These are phyloP conservation scores for Botrylloides violaceus DNA, from an alignment of 23 tunicate genomes.

Conservation along the genomic window DNA sequence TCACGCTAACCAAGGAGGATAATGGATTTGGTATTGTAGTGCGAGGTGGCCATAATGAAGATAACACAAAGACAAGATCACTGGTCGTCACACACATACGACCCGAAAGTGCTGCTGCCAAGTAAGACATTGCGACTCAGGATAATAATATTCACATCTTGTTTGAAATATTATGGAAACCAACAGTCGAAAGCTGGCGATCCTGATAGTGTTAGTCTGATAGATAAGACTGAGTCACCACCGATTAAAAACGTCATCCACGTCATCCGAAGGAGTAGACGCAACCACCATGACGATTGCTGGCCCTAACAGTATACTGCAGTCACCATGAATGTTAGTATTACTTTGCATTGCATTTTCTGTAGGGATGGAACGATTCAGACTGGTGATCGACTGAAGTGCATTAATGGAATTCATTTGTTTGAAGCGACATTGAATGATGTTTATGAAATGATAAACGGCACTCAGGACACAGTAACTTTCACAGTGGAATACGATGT, in stretches of 20 bases:
- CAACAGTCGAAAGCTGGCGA: too few species aligned
- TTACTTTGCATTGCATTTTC: neutral
- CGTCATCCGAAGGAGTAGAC: neutral
- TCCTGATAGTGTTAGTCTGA: too few species aligned
- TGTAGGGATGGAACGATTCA: slow-evolving; percentile 73
- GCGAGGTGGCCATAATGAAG: slow-evolving; percentile 72
- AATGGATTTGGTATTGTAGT: slow-evolving; percentile 80
- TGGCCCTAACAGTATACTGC: too few species aligned
- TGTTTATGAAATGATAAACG: slow-evolving; percentile 20
- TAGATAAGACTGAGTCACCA: too few species aligned
- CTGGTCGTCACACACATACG: slow-evolving; percentile 83
- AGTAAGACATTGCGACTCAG: too few species aligned
- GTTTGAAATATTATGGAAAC: too few species aligned
- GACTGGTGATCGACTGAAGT: slow-evolving; percentile 74
- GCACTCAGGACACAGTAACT: slow-evolving; percentile 31
- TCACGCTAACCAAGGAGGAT: slow-evolving; percentile 32
- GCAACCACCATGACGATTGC: too few species aligned
- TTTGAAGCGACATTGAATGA: slow-evolving; percentile 45
- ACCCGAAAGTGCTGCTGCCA: slow-evolving; percentile 60
- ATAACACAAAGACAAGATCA: slow-evolving; percentile 56
- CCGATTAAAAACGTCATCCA: too few species aligned
- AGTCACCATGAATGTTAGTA: too few species aligned
- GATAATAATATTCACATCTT: too few species aligned
- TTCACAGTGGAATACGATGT: slow-evolving; percentile 86
- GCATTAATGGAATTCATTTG: slow-evolving; percentile 35